phyloP scores from a whole-genome alignment of 1,140 invertebrate species.

The Lithobius niger region DNA sequence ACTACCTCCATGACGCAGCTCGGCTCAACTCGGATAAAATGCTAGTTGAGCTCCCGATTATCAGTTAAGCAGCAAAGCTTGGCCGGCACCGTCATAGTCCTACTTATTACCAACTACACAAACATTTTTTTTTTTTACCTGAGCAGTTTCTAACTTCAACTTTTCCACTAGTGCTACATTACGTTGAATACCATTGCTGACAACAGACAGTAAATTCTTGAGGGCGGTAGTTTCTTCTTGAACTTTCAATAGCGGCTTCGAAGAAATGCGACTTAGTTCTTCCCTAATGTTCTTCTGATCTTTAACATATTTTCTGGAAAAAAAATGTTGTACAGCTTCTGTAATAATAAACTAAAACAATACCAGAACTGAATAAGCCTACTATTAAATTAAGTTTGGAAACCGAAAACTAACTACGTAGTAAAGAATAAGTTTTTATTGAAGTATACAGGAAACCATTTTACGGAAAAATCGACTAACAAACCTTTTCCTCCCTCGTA shows the following conservation, averaged over 20 bases:
- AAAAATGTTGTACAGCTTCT: conserved; percentile 21
- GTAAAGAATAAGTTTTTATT: not conserved
- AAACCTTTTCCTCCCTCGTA: not conserved
- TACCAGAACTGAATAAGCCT: not conserved
- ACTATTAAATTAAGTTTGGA: not conserved
- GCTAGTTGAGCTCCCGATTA: too few species aligned
- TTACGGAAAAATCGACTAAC: not conserved
- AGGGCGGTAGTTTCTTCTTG: conserved; percentile 47
- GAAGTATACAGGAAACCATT: not conserved
- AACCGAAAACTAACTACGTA: not conserved
- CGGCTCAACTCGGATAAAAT: too few species aligned
- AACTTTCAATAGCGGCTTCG: conserved; percentile 48
- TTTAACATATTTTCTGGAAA: conserved; percentile 63
- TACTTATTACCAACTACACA: too few species aligned
- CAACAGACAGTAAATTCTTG: conserved; percentile 47
- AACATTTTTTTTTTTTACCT: conserved; percentile 29
- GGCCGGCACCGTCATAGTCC: too few species aligned
- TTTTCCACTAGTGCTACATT: conserved; percentile 50
- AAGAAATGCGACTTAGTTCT: conserved; percentile 58
- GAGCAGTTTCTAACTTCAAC: conserved; percentile 55
- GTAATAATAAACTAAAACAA: not conserved
- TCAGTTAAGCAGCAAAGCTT: too few species aligned
- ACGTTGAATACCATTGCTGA: conserved; percentile 33
- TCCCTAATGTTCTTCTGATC: conserved; percentile 65
- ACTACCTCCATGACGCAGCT: too few species aligned